These are phyloP conservation scores for Egretta garzetta DNA, from an alignment of 2,113 vertebrate species.

Conservation along the genomic window DNA sequence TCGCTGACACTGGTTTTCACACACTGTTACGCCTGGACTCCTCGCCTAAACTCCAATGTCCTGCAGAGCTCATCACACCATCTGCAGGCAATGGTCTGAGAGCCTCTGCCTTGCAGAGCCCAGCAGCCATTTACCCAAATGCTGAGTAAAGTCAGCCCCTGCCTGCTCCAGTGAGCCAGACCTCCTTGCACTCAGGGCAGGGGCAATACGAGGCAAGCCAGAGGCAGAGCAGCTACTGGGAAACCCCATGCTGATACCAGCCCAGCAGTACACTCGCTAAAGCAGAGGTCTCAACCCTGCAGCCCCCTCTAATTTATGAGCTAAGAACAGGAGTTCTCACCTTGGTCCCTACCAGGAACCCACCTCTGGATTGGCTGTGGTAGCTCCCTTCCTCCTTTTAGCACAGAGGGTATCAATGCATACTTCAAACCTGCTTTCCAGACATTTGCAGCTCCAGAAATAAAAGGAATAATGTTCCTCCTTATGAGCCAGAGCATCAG, in stretches of 20 bases:
- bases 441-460: not conserved
- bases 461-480: not conserved
- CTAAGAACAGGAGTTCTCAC: not conserved
- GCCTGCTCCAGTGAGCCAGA: not conserved
- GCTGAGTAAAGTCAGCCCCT: not conserved
- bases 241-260: not conserved
- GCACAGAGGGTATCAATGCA: not conserved
- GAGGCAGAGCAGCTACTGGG: not conserved
- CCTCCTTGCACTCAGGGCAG: constrained; percentile 8
- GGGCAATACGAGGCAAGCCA: not conserved
- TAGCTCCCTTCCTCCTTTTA: not conserved
- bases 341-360: not conserved
- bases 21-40: not conserved
- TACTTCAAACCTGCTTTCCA: not conserved
- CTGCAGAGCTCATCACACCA: not conserved
- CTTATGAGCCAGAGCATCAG: not conserved
- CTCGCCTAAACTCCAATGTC: not conserved
- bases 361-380: not conserved
- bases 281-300: not conserved
- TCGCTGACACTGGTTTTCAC: not conserved
- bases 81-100: not conserved
- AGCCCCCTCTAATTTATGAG: not conserved
- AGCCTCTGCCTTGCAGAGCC: not conserved
- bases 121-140: not conserved
- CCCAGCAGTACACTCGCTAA: not conserved